Base-by-base conservation (phyloP, 23 tunicate species). In the Halocynthia aurantium region DNA sequence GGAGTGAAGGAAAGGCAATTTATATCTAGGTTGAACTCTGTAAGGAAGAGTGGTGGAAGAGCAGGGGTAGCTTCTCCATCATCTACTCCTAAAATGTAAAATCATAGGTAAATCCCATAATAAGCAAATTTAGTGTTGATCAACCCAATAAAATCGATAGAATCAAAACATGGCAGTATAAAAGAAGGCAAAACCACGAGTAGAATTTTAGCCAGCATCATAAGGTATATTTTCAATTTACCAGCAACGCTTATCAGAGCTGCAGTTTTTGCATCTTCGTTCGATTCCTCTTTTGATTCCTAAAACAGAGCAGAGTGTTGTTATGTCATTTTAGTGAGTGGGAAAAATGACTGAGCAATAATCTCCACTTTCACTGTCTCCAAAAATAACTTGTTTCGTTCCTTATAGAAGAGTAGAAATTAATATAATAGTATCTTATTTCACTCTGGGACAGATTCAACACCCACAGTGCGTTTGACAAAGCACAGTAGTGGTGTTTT, bases 41-140 rank as follows among this genome's bases (percentile, higher is more conserved):
- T 94, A 52, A 94, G 70, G 84, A 84, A 94, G 57, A 94, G 81
- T 6, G 99, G 95, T 22, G 93, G 93, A 21, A 87, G 76, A 20
- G 52, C 81, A 9, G 81, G 86, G 17, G 87, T 12, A 17, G 82
- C 92, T 52, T 82, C 98, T 71, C 82, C 94, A 7, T 82, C 92
- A 18, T 76, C 80, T 52, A 66, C 11, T 54, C 50, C 52, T 71
- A 21, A 17, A 71, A 71, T 50, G 49, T n/a, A 50, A 67, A 17
- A 67, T 67, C 31, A 67, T 67, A 4, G 44, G 44, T 31, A 31
- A 31, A 31, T 31, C 4, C 4, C 44, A 31, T 31, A 31, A 31
- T 31, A 53, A 17, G n/a, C 18, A 4, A 60, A 60, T 60, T 60
- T 60, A 60, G 4, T 60, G 4, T 2, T 17, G 18, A 4, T 15